Conservation (phyloP, 2,888 invertebrate genomes). For the Drosophila peninsularis region DNA sequence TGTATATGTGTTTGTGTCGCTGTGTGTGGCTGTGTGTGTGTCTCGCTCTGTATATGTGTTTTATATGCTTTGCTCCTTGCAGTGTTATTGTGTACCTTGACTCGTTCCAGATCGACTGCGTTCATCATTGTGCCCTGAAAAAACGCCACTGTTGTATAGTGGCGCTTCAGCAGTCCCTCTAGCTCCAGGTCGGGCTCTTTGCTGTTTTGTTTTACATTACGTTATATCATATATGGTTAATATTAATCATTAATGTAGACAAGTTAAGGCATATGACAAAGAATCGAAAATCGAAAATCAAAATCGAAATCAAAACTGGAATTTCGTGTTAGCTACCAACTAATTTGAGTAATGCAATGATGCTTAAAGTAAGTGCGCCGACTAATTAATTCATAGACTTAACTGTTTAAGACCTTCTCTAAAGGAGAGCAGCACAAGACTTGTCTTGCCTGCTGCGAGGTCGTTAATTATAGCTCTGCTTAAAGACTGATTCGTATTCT, state of each 20-base stretch:
- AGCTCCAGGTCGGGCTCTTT: constrained; percentile 99
- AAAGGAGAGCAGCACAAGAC: constrained; percentile 26
- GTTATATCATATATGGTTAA: constrained; percentile 38
- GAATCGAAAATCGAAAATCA: constrained; percentile 7
- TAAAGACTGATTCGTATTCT: constrained; percentile 44
- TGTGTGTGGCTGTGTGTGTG: constrained; percentile 19
- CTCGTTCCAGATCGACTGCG: constrained; percentile 99
- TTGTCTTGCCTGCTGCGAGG: constrained; percentile 26
- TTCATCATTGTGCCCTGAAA: constrained; percentile 99
- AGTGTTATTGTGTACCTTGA: constrained; percentile 92
- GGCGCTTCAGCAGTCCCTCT: constrained; percentile 99
- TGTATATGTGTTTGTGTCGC: constrained; percentile 35
- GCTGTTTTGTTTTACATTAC: constrained; percentile 87
- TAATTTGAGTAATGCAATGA: constrained; percentile 48
- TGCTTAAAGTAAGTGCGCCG: constrained; percentile 64
- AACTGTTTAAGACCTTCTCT: constrained; percentile 27
- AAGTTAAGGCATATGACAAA: constrained; percentile 16
- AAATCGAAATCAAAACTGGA: constrained; percentile 2
- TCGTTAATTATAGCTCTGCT: constrained; percentile 41
- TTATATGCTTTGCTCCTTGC: constrained; percentile 28
- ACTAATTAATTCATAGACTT: constrained; percentile 57
- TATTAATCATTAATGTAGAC: constrained; percentile 36
- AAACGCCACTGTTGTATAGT: constrained; percentile 99
- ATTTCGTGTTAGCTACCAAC: constrained; percentile 35
- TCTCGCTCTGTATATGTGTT: constrained; percentile 20